Evolutionary conservation across 1,140 invertebrate genomes (phyloP).

Genomic region (Drosophila rufa): DNA sequence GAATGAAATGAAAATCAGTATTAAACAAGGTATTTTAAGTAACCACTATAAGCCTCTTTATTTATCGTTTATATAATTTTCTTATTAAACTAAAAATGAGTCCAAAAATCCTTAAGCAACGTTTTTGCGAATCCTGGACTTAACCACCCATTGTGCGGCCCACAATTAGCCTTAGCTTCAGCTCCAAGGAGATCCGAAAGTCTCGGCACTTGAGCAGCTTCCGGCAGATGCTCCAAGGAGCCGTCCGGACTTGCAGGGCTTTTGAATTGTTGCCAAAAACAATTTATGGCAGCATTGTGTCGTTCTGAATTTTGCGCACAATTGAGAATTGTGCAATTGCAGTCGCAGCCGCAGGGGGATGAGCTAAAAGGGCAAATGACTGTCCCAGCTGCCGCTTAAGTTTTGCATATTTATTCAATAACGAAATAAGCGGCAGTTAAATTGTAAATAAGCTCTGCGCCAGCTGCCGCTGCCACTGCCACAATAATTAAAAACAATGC

Average conservation of each 20-base stretch:
- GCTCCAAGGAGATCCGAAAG: background rate
- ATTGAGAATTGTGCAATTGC: conserved; percentile 79
- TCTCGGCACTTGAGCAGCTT: conserved; percentile 21
- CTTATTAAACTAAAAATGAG: background rate
- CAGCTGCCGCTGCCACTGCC: conserved; percentile 30
- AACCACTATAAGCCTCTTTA: too few relatives aligned
- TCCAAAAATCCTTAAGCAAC: conserved; percentile 5
- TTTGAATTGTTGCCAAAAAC: conserved; percentile 76
- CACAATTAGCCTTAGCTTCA: conserved; percentile 41
- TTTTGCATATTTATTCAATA: conserved; percentile 80
- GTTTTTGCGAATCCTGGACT: conserved; percentile 1
- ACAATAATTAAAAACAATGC: conserved; percentile 71
- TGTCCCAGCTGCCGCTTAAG: conserved; percentile 50
- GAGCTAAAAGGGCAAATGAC: conserved; percentile 37
- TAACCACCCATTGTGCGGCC: conserved; percentile 24
- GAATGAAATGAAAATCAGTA: too few relatives aligned
- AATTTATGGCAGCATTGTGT: conserved; percentile 67
- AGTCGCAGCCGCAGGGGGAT: conserved; percentile 28
- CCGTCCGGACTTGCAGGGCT: conserved; percentile 24
- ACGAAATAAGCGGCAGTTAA: conserved; percentile 67
- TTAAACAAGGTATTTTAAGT: too few relatives aligned
- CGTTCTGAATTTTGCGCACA: conserved; percentile 68
- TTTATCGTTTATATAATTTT: background rate
- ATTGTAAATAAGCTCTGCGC: conserved; percentile 72
- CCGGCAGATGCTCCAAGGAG: conserved; percentile 29